Conservation (phyloP, 23 tunicate genomes). For the Phallusia fumigata region DNA sequence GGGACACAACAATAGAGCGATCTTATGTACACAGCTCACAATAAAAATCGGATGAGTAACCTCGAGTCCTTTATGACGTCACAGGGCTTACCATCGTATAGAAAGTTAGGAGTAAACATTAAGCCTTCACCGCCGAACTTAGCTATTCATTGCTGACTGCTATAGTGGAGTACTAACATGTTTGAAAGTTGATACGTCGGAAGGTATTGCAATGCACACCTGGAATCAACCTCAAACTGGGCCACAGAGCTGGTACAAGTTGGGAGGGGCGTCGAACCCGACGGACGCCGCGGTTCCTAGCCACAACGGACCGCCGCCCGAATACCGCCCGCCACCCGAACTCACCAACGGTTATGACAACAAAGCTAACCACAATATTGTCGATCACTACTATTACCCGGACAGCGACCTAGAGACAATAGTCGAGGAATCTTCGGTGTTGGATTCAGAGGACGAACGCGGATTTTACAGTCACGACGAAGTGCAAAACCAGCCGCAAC, state of each 20-base stretch:
- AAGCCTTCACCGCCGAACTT: not conserved
- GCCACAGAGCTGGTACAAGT: not conserved
- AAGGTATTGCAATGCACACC: not conserved
- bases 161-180: too few relatives aligned
- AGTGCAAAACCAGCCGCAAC: not conserved
- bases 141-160: not conserved
- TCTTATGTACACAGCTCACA: conserved; percentile 5
- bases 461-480: not conserved
- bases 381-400: conserved; percentile 74
- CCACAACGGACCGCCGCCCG: not conserved
- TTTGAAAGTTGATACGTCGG: too few relatives aligned
- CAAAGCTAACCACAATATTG: conserved; percentile 16
- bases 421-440: conserved; percentile 84
- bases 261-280: not conserved
- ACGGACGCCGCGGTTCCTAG: not conserved
- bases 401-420: conserved; percentile 95
- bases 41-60: conserved; percentile 5
- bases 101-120: not conserved
- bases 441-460: conserved; percentile 78
- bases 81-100: not conserved
- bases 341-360: conserved; percentile 7
- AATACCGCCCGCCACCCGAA: not conserved
- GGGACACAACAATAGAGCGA: not conserved
- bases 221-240: not conserved
- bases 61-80: conserved; percentile 2